Evolutionary conservation across 2,113 vertebrate species (phyloP).

Genomic region (Eira barbara): DNA sequence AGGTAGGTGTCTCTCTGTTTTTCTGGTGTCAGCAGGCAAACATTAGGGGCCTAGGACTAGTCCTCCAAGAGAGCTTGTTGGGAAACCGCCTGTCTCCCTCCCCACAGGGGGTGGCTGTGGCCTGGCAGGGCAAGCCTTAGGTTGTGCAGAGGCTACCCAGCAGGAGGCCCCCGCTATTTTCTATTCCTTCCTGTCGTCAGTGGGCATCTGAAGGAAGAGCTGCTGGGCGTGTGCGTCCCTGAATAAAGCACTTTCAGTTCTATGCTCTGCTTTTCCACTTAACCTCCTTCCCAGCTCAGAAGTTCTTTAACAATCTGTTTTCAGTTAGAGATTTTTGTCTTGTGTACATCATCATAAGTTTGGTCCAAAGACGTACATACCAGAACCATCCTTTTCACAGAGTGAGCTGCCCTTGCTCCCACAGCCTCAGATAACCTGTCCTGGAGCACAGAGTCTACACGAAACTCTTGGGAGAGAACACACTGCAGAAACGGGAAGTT

Average conservation of each 20-base stretch:
- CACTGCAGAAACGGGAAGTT: not conserved
- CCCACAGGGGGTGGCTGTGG: accelerated
- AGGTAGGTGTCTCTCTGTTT: not conserved
- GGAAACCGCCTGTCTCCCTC: not conserved
- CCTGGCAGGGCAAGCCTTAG: not conserved
- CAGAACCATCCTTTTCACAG: not conserved
- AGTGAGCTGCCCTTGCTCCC: not conserved
- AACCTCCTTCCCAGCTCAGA: not conserved
- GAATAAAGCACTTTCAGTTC: not conserved
- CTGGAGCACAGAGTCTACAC: not conserved
- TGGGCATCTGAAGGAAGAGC: not conserved
- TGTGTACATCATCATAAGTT: not conserved
- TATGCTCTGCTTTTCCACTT: not conserved
- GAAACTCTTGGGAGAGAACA: not conserved
- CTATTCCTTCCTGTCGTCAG: not conserved
- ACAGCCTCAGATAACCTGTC: not conserved
- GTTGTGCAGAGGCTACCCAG: not conserved
- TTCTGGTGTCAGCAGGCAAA: accelerated
- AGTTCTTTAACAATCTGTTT: not conserved
- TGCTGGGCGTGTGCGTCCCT: not conserved
- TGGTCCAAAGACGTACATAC: not conserved
- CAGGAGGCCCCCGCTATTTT: not conserved
- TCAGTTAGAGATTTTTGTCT: not conserved
- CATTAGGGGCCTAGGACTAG: not conserved
- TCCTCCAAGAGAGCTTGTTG: not conserved